Evolutionary conservation across 2,888 invertebrate genomes (phyloP), one percentile per base, ranked within the genome.

Genomic region (Orchesellides sinensis): DNA sequence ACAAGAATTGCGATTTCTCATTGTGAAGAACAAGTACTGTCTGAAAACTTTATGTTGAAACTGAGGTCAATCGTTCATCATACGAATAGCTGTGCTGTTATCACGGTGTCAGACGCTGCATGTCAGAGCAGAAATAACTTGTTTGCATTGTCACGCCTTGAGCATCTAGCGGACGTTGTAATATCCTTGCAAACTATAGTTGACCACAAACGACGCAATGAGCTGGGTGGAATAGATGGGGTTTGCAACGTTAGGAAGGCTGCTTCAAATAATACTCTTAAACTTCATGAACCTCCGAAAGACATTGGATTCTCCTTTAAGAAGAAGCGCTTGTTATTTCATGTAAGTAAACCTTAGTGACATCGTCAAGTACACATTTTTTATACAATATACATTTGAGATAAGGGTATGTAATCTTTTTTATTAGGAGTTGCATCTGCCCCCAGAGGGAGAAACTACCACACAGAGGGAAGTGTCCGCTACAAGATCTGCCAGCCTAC

Each of bases 271-370:
- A 86, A 87, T 80, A 82, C 86, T 14, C 27, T 87, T 1, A 87
- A 87, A 52, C 73, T 83, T 2, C 75, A 80, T 45, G 85, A 84
- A 45, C 81, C 80, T n/a, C 86, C 87, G 0, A 75, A 80, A 54
- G 87, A 87, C 35, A 77, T 87, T 25, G 87, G 86, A 27, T 87
- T 87, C 59, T 86, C 85, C 3, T 87, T 86, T 70, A 79, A 83
- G 27, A 87, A 86, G 74, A 87, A 84, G 66, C 78, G 85, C n/a
- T 65, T 87, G 1, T 23, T 83, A 19, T 87, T 87, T 66, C 87
- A 87, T 65, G 87, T 87, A 72, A 75, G 73, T 40, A 32, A 23
- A 35, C 35, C 35, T 35, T 35, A 35, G n/a, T n/a, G n/a, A n/a
- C n/a, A n/a, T n/a, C n/a, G 32, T 32, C 32, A 6, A 32, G 32